Evolutionary conservation across 2,113 vertebrate genomes (phyloP), one percentile per base, ranked within the genome.

Genomic region (Sceloporus undulatus): DNA sequence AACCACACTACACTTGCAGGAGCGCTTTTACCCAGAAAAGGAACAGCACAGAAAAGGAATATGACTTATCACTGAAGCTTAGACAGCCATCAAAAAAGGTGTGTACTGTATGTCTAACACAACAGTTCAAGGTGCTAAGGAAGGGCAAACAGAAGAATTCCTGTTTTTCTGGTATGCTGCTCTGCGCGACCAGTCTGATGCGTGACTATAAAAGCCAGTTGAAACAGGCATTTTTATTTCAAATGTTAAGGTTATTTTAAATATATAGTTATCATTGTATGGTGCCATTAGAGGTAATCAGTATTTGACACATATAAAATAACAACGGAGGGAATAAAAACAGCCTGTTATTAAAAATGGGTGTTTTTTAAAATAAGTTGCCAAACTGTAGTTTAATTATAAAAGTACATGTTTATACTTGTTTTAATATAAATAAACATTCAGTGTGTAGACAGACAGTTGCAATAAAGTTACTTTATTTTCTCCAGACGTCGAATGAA

Each of bases 51-150:
- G 29, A 86, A 59, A 87, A 13, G 29, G 29, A 78, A 25, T 25
- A 88, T 84, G 18, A 62, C 11, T 62, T 62, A 83, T 76, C 84
- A 89, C 66, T 70, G 40, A 52, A 91, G 86, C 70, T 52, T 78
- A 89, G 84, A n/a, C 16, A 70, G 40, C 9, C 56, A 90, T 65
- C 84, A 75, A 86, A 73, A 84, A 93, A 86, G 48, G 38, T n/a
- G 79, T 86, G 68, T n/a, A n/a, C n/a, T n/a, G n/a, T 73, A 76
- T 74, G 54, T 66, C 80, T 27, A 71, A 93, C 78, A 40, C 86
- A n/a, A 34, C 9, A 84, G 48, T 70, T 84, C 82, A 85, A 40
- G 90, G 9, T 0, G 2, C 40, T 29, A 86, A 82, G 0, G 5
- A 2, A 19, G 71, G 82, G 73, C 56, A 85, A 8, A 56, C 10